Evolutionary conservation across 2,797 vertebrate species (phyloP), one percentile per base, ranked within the genome.

Genomic region (Tadarida brasiliensis): DNA sequence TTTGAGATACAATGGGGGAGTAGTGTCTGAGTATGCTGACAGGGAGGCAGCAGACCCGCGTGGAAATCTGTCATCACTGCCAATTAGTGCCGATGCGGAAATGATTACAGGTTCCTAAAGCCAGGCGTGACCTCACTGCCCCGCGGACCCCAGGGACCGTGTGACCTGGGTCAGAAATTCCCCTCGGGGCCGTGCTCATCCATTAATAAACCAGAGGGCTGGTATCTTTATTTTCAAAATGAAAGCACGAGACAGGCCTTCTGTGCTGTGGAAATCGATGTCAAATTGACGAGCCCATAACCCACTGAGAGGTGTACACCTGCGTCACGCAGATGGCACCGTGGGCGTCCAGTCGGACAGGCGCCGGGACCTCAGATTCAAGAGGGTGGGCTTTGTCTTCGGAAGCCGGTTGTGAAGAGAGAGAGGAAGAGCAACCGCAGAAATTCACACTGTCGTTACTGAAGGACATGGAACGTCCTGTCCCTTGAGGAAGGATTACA

Each of bases 101-200:
- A 44, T 44, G 39, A 44, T 7, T 4, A 44, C 39, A 44, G 39
- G 39, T 44, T 44, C 5, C 5, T 44, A 44, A 44, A 44, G 39
- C 39, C 39, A 44, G 39, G 90, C 95, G 91, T 81, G 96, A 96
- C 96, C 91, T 89, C 59, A 9, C 0, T 24, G 80, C 95, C 85
- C 95, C 86, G 1, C 49, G 20, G 39, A 59, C 89, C 96, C 94
- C 96, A 9, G 65, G 0, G 39, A 44, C 39, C 7, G 39, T 44
- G 39, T 96, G 97, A 97, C 97, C 97, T 1, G 19, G 97, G 97
- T 96, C 97, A 97, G 33, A 97, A 92, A 94, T 82, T 88, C 57
- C 88, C 44, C 0, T 14, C 67, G 87, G 95, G 87, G 54, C 19
- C 84, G 4, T 54, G 26, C 82, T 35, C 57, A 24, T 74, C 82